Base-by-base conservation (phyloP, 1,140 invertebrate genomes). In the Apis florea region DNA sequence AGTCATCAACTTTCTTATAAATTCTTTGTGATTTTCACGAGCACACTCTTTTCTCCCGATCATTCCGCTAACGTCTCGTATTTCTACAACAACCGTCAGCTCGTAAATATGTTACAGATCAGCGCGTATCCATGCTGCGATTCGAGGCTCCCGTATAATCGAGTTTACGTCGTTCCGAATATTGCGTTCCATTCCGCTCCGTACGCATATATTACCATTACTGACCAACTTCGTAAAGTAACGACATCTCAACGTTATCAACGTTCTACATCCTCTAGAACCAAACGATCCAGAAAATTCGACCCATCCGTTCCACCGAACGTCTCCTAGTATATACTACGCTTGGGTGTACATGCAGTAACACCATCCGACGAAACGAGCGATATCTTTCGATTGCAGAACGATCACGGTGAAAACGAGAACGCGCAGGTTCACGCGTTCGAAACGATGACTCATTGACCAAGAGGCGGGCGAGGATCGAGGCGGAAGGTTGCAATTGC, bases 1-100 rank as follows among this genome's bases (percentile, higher is more conserved):
- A 72, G 83, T 88, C 87, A 85, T 87, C 88, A 73, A 88, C 87
- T 91, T 91, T 91, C 90, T 89, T 90, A 68, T 88, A 83, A 91
- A 90, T 90, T 90, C 88, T 86, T 91, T 83, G 56, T 71, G 83
- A 82, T 87, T 78, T 86, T 83, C 74, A 26, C 74, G 72, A 77
- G 64, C 64, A 47, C 40, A 56, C 61, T 76, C 64, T 85, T 87
- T 85, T 88, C 70, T 87, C 83, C 19, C 77, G 78, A 76, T 73
- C 81, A 83, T 77, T 47, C 54, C 56, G 26, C 26, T 31, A 63
- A 70, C 72, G 19, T 80, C 26, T 86, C 56, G 68, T 71, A 83
- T 69, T 70, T 66, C 59, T 51, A 40, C 17, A 64, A 66, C 49
- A 71, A 47, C 15, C 31, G 68, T 61, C 51, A 56, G 47, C 49